Evolutionary conservation across 2,797 vertebrate genomes (phyloP), one percentile per base, ranked within the genome.

Genomic region (Pyrrhura leucotis): DNA sequence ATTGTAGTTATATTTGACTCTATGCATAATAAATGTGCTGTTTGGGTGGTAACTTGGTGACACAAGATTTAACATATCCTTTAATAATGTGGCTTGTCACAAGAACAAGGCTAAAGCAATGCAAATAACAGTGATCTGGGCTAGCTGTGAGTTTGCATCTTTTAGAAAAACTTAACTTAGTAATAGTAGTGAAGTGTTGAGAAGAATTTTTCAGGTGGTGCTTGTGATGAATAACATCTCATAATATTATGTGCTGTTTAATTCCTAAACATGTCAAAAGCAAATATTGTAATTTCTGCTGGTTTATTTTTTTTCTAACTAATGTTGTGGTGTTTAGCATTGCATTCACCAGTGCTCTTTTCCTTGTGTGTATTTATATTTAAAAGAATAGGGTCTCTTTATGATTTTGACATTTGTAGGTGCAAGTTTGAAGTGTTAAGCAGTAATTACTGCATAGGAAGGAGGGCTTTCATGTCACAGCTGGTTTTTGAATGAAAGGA

Each of bases 401-500:
- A 51, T 0, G 12, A 53, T 77, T 77, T 90, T 89, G 45, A 19
- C 3, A 2, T 62, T 90, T 20, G 4, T 40, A 16, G 28, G 10
- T 88, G 14, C 8, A 29, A 79, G 37, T 80, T 76, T 85, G 66
- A 84, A 63, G 21, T 48, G 22, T 73, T 59, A 76, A 92, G 44
- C n/a, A 58, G 10, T 67, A 56, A 35, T 39, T 1, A 1, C 68
- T 82, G 31, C 20, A 14, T 51, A 69, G 42, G 23, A 82, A 75
- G 44, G 58, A 65, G 28, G 18, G 6, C 40, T 88, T 92, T 90
- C 10, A 10, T 71, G 40, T 86, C 40, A 51, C 56, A 69, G 53
- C 33, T 90, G 23, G 12, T 78, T 83, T 89, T 79, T 85, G 37
- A 74, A 72, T 56, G 53, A 90, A 77, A 74, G 58, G 26, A 53